Conservation (phyloP, 64 coral and sea anemone species). For the Montipora cactus region DNA sequence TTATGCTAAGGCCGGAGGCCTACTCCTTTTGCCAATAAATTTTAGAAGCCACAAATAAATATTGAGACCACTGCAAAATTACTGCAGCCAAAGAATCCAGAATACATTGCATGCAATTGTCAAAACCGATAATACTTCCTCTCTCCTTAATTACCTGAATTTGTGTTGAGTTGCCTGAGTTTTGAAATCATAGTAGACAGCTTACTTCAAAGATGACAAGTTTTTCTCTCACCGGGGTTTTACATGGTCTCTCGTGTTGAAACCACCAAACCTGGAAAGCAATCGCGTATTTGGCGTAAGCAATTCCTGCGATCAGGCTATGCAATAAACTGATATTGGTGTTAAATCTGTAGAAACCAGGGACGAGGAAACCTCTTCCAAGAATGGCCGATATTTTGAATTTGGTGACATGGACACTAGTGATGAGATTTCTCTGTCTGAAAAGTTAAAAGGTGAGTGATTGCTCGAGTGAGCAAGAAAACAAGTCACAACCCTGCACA, state of each 20-base stretch:
- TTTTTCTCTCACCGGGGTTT: too few species aligned
- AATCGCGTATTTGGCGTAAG: too few species aligned
- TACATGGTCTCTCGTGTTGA: too few species aligned
- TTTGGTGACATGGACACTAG: neutral
- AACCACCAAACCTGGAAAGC: too few species aligned
- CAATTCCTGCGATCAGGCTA: neutral
- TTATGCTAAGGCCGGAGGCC: too few species aligned
- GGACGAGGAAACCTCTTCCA: neutral
- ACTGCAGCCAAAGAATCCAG: neutral
- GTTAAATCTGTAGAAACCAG: slow-evolving; percentile 15
- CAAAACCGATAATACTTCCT: neutral
- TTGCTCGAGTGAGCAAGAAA: neutral
- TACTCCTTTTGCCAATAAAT: too few species aligned
- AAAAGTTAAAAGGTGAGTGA: neutral
- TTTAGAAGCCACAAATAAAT: too few species aligned
- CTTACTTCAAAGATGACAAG: too few species aligned
- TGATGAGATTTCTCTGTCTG: neutral
- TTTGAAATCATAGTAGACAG: too few species aligned
- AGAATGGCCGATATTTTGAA: neutral
- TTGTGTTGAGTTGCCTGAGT: too few species aligned
- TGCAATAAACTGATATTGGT: neutral
- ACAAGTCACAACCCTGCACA: neutral
- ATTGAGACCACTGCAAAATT: neutral
- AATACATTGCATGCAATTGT: neutral
- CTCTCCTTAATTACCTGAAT: too few species aligned